These are phyloP conservation scores for Caenorhabditis afra DNA, from an alignment of 2,888 invertebrate genomes.

Conservation along the genomic window DNA sequence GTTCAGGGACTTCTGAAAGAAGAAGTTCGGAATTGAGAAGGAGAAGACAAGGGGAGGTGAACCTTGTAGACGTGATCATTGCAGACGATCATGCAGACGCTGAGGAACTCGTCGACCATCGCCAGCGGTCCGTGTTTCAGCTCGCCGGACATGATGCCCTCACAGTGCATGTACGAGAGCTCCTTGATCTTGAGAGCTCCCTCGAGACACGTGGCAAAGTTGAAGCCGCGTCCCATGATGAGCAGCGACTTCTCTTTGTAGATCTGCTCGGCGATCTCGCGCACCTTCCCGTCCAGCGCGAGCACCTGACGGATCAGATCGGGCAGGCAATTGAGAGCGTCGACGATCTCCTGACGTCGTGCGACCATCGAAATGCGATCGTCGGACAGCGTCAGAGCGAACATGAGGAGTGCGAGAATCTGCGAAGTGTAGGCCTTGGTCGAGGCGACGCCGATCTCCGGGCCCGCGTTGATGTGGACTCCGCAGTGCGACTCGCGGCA, in stretches of 20 bases:
- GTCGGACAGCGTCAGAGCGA: conserved; percentile 97
- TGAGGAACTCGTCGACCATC: conserved; percentile 96
- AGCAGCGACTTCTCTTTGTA: conserved; percentile 94
- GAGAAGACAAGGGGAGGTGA: no score
- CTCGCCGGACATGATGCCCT: conserved; percentile 98
- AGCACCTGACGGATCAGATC: conserved; percentile 92
- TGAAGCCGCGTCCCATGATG: conserved; percentile 99
- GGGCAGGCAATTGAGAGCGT: conserved; percentile 89
- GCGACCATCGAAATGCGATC: conserved; percentile 94
- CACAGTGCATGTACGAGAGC: conserved; percentile 99
- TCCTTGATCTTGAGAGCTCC: conserved; percentile 86
- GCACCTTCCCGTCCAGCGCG: conserved; percentile 90
- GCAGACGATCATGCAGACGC: conserved; percentile 97
- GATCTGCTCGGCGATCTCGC: conserved; percentile 90
- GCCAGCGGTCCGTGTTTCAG: conserved; percentile 98
- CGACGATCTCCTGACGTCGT: conserved; percentile 90
- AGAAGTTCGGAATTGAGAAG: no score
- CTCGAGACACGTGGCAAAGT: conserved; percentile 98
- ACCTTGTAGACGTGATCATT: conserved; percentile 94
- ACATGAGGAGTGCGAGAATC: conserved; percentile 98
- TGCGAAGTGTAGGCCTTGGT: conserved; percentile 99
- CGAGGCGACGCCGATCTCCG: conserved; percentile 99
- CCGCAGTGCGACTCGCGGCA: conserved; percentile 99
- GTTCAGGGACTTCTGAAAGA: conserved; percentile 93
- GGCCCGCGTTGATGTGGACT: conserved; percentile 98